Conservation (phyloP, 2,113 vertebrate genomes). For the Callipepla squamata region DNA sequence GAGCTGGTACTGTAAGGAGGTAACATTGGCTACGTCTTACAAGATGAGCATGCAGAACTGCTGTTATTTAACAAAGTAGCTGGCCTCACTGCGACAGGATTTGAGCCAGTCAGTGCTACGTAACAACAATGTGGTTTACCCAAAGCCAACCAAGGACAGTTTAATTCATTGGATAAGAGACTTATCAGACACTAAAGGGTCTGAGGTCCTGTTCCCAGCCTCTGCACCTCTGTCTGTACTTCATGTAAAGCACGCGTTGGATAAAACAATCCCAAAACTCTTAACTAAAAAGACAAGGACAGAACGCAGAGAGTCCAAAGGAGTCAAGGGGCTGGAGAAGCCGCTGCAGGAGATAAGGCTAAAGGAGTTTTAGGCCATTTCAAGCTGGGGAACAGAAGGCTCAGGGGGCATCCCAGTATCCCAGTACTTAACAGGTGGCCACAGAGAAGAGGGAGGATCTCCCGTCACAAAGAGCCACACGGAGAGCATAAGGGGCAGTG, state of each 20-base stretch:
- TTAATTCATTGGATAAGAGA: not conserved
- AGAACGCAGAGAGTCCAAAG: not conserved
- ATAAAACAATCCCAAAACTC: not conserved
- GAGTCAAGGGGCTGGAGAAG: not conserved
- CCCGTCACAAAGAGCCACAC: not conserved
- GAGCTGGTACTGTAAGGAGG: not conserved
- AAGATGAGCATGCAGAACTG: not conserved
- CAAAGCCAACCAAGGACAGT: not conserved
- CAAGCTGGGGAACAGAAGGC: not conserved
- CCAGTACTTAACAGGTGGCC: not conserved
- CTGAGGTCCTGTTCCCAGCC: not conserved
- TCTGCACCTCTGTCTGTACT: not conserved
- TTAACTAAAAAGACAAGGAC: not conserved
- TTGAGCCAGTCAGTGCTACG: rapidly evolving
- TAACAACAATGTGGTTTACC: not conserved
- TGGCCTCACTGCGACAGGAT: not conserved
- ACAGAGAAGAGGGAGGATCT: not conserved
- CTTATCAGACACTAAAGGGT: rapidly evolving
- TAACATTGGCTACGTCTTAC: not conserved
- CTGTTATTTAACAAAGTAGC: not conserved
- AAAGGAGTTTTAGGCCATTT: not conserved
- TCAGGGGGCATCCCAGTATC: not conserved
- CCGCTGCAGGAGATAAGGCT: not conserved
- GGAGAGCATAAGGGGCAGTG: not conserved
- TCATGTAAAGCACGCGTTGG: rapidly evolving